Evolutionary conservation across 1,140 invertebrate species (phyloP).

Genomic region (Bombus haemorrhoidalis): DNA sequence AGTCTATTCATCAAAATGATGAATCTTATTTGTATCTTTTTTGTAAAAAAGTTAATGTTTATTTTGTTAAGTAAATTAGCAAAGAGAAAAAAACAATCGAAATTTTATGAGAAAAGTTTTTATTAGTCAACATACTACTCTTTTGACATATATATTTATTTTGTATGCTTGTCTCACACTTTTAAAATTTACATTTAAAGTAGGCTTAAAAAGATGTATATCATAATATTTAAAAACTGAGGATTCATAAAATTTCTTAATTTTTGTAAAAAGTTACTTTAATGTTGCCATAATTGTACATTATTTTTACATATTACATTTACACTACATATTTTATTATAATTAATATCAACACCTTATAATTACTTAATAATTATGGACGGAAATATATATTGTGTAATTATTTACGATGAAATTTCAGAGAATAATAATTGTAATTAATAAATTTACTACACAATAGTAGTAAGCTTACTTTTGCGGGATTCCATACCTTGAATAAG

Average conservation of each 20-base stretch:
- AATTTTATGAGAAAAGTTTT: neutral
- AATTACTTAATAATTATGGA: slow-evolving; percentile 1
- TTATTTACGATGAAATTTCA: slow-evolving; percentile 19
- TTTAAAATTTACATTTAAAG: slow-evolving; percentile 17
- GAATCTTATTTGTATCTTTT: slow-evolving; percentile 49
- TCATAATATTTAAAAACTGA: slow-evolving; percentile 16
- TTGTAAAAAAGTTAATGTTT: slow-evolving; percentile 32
- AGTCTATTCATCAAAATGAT: slow-evolving; percentile 57
- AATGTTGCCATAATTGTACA: slow-evolving; percentile 29
- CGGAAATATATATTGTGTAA: slow-evolving; percentile 46
- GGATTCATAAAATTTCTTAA: neutral
- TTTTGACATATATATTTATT: slow-evolving; percentile 4
- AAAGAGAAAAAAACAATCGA: neutral
- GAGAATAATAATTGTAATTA: slow-evolving; percentile 40
- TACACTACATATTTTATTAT: neutral
- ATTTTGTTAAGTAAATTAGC: slow-evolving; percentile 19
- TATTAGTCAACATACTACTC: neutral
- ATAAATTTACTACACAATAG: slow-evolving; percentile 72
- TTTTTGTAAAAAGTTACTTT: slow-evolving; percentile 10
- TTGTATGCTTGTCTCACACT: slow-evolving; percentile 45
- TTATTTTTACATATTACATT: slow-evolving; percentile 4
- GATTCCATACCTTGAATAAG: slow-evolving; percentile 80
- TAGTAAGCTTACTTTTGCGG: slow-evolving; percentile 78
- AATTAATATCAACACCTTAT: neutral
- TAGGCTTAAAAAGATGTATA: slow-evolving; percentile 14